Evolutionary conservation across 2,797 vertebrate genomes (phyloP), one percentile per base, ranked within the genome.

Genomic region (Pseudomugil tenellus): DNA sequence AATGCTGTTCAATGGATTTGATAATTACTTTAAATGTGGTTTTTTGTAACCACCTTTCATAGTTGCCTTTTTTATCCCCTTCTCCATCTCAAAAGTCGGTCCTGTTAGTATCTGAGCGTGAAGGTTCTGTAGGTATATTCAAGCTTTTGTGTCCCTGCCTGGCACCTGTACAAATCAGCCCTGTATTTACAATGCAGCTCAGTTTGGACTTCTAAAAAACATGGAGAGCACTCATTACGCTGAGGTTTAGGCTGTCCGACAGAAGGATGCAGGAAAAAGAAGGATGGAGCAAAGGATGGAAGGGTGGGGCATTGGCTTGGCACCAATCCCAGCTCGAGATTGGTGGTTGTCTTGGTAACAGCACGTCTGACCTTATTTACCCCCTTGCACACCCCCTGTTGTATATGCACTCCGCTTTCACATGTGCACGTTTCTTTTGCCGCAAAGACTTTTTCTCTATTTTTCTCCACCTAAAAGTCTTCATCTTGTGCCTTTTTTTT

Each of bases 301-400:
- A 87, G 87, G 91, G 86, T 77, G 84, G 85, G 86, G 84, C 61
- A 19, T 68, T 81, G 86, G 87, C 65, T 79, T 89, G 93, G 89
- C 88, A 69, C 69, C 21, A 76, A 51, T 89, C 83, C 87, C 74
- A 67, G 80, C 60, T 84, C 71, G 12, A 74, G 84, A 88, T 92
- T 91, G 92, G 89, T 87, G 62, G 83, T 89, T 74, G 88, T 89
- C 92, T 77, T 86, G 87, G 86, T 88, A 91, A 88, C 90, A 34
- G 88, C 90, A 92, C 79, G 79, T 87, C 85, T 92, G 91, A 90
- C 93, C 89, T 92, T 85, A 83, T 89, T 91, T 91, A 83, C 84
- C 89, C 90, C 81, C 79, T 77, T 17, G 17, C 70, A 58, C 67
- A 19, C 72, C 78, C 63, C 61, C 78, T 21, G 25, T 58, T 17